These are phyloP conservation scores for Netelia virgata DNA, from an alignment of 2,888 invertebrate species.

Conservation along the genomic window DNA sequence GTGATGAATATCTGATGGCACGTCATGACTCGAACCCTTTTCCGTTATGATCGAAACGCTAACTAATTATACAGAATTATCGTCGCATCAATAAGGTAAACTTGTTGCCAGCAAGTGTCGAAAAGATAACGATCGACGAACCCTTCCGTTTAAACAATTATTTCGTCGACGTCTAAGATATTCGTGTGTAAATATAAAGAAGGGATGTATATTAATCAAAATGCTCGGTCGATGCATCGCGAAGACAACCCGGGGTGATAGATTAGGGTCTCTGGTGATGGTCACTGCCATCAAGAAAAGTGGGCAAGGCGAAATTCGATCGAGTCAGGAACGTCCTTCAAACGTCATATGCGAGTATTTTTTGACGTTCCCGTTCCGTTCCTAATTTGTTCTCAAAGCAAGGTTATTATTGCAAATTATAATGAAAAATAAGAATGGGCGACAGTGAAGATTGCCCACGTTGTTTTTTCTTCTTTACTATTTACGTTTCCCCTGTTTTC, in stretches of 20 bases:
- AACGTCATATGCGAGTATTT: neutral
- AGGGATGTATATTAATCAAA: conserved; percentile 38
- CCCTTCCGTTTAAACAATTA: conserved; percentile 58
- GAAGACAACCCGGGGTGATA: conserved; percentile 18
- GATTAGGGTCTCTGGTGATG: conserved; percentile 24
- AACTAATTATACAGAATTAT: conserved; percentile 25
- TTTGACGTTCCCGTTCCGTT: neutral
- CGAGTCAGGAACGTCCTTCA: conserved; percentile 3
- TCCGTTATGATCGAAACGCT: conserved; percentile 1
- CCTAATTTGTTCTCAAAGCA: neutral
- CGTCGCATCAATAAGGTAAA: conserved; percentile 13
- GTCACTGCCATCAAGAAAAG: neutral
- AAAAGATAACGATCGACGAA: conserved; percentile 69
- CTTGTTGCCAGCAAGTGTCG: neutral
- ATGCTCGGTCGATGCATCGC: neutral
- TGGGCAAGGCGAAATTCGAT: conserved; percentile 11
- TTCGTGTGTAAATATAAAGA: conserved; percentile 22
- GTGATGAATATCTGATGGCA: neutral
- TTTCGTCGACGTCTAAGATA: neutral
- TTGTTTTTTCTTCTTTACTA: neutral
- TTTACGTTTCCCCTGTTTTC: conserved; percentile 11
- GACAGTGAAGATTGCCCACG: neutral
- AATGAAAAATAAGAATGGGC: neutral
- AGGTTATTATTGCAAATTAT: conserved; percentile 1
- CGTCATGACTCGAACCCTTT: conserved; percentile 4